phyloP scores from a whole-genome alignment of 2,888 invertebrate species.

The Drosophila mettleri region DNA sequence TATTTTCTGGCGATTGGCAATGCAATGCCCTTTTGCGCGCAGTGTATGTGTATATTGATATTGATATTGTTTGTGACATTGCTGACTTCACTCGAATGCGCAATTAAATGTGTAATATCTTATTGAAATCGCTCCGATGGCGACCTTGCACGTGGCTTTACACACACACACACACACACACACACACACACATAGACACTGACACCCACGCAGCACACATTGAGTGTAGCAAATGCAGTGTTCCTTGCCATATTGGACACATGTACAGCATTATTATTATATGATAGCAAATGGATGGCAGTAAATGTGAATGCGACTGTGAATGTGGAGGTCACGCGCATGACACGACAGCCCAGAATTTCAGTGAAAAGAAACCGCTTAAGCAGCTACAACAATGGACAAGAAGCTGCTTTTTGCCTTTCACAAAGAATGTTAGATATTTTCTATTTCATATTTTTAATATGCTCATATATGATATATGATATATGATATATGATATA shows the following conservation, averaged over 20 bases:
- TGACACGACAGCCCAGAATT: slow-evolving; percentile 35
- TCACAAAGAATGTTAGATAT: background rate
- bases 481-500: too few species aligned
- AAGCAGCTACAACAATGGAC: slow-evolving; percentile 37
- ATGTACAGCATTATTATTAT: slow-evolving; percentile 61
- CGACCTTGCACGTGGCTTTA: slow-evolving; percentile 62
- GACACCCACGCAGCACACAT: background rate
- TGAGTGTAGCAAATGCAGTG: slow-evolving; percentile 39
- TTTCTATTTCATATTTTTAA: background rate
- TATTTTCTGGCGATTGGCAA: too few species aligned
- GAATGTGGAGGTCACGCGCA: slow-evolving; percentile 49
- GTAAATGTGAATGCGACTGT: slow-evolving; percentile 7
- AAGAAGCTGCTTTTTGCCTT: slow-evolving; percentile 9
- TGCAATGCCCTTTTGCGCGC: background rate
- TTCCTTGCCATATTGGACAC: slow-evolving; percentile 56
- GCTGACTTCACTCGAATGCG: slow-evolving; percentile 55
- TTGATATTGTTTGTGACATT: slow-evolving; percentile 36
- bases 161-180: slow-evolving; percentile 21
- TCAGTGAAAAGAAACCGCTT: slow-evolving; percentile 26
- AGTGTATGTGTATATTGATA: slow-evolving; percentile 8
- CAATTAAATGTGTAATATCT: slow-evolving; percentile 60
- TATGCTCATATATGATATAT: background rate
- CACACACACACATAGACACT: background rate
- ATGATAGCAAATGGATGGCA: slow-evolving; percentile 8
- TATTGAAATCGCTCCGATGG: slow-evolving; percentile 42